Evolutionary conservation across 2,888 invertebrate species (phyloP), one percentile per base, ranked within the genome.

Genomic region (Perdita meconis): DNA sequence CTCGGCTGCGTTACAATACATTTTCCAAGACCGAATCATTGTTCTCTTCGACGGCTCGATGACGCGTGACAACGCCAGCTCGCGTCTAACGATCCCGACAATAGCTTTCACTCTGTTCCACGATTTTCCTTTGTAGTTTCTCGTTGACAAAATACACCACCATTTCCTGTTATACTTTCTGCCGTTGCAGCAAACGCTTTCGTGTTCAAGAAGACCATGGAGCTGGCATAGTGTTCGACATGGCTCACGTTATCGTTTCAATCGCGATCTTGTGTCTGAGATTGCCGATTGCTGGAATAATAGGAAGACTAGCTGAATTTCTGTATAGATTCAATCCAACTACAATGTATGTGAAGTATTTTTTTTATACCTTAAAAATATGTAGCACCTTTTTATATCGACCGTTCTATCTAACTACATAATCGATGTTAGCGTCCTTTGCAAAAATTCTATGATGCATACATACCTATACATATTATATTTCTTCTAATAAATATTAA

Each of bases 221-320:
- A 30, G 42, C 8, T 56, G 67, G 36, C 44, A 78, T 78, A 65
- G 75, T 50, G 34, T n/a, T 61, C 56, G 30, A 71, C 64, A 76
- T 60, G 22, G 56, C 61, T 36, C 56, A 10, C 53, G 64, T 78
- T 82, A 82, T 82, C 79, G 69, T 10, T 6, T 2, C 56, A 69
- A 82, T 82, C 82, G 53, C 78, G 69, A 72, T 72, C 67, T 63
- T 65, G n/a, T n/a, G n/a, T n/a, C n/a, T 67, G 40, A 3, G 42
- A 56, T n/a, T n/a, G n/a, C n/a, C n/a, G 69, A 59, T 67, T 50
- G 69, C 47, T 56, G 47, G 57, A 75, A 70, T 75, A 81, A 81
- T 72, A 75, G 75, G 55, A 72, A 57, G n/a, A n/a, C n/a, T n/a
- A n/a, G n/a, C n/a, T n/a, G n/a, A n/a, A n/a, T n/a, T n/a, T n/a